Base-by-base conservation (phyloP, 2,888 invertebrate species). In the Platycheirus albimanus region DNA sequence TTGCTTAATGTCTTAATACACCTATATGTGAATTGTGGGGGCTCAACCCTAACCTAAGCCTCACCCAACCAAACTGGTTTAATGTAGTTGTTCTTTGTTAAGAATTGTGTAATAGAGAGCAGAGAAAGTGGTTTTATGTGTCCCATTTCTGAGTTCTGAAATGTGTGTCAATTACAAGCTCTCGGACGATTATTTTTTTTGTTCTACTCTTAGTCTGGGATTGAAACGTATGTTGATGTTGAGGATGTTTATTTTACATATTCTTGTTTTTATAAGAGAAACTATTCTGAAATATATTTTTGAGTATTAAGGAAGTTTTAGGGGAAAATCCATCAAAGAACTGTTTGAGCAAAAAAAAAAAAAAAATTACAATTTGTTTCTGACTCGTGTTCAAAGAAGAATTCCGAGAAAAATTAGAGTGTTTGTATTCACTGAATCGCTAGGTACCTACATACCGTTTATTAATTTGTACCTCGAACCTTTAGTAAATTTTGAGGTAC, bases 91-190 rank as follows among this genome's bases (percentile, higher is more conserved):
- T 24, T 52, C 20, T 69, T 54, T 54, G 45, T 45, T 38, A 43
- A 33, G 33, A 67, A 74, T 58, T 33, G 19, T 52, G 20, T 66
- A 67, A 58, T 58, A 63, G 47, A 33, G 38, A 30, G 30, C 58
- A 15, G 17, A 13, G 30, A 49, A 51, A 17, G 43, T 54, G 49
- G 19, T 64, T 43, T 67, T 41, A 54, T 54, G 38, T 30, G 15
- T 17, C 19, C 19, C 54, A 63, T 28, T 61, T 69, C 20, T 19
- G 41, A 61, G 58, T 58, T 43, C 61, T 36, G 17, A 19, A 30
- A 77, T 64, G 63, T 77, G 8, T 76, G 69, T 76, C 76, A 70
- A 70, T 63, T 20, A 30, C 20, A 17, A 38, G 30, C 28, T 52
- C 43, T 36, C 38, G 13, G 20, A 58, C 1, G 15, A 8, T 43